Percentiles rank a stretch among this genome's conserved stretches.
These are phyloP conservation scores for Podiceps cristatus DNA, from an alignment of 2,113 vertebrate genomes.

Conservation along the genomic window DNA sequence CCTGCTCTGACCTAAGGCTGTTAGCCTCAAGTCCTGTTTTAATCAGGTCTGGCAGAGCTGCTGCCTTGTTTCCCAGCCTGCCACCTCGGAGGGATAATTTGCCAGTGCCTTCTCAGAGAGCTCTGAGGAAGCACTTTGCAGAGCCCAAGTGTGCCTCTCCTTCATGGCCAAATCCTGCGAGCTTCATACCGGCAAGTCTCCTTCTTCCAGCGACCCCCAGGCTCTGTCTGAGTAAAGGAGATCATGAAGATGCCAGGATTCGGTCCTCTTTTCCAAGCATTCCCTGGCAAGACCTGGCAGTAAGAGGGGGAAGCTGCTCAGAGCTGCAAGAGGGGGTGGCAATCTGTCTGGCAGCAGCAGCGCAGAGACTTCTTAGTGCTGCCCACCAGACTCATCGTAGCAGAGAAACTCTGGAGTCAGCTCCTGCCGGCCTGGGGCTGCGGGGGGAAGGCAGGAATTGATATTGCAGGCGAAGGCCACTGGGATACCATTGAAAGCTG, in stretches of 20 bases:
- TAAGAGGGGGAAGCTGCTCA: background rate
- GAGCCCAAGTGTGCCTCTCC: background rate
- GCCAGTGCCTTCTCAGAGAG: background rate
- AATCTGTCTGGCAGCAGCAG: conserved; percentile 48
- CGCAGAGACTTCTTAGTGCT: conserved; percentile 31
- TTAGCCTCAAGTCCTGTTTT: conserved; percentile 17
- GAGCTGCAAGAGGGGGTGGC: conserved; percentile 20
- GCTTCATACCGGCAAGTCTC: background rate
- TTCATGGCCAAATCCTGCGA: background rate
- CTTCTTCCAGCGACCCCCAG: background rate
- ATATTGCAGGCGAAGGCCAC: conserved; percentile 83
- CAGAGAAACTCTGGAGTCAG: conserved; percentile 71
- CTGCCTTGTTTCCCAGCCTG: background rate
- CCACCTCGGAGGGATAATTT: conserved; percentile 13
- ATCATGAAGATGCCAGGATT: background rate
- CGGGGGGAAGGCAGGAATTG: conserved; percentile 77
- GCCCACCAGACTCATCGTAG: conserved; percentile 64
- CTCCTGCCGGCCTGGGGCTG: conserved; percentile 68
- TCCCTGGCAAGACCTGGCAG: conserved; percentile 16
- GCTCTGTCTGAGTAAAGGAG: background rate
- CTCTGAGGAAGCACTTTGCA: background rate
- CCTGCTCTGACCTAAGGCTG: conserved; percentile 8
- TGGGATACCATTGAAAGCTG: conserved; percentile 83
- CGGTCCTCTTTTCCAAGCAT: background rate
- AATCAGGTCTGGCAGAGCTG: conserved; percentile 44